A percentile compares a stretch with the other conserved stretches of the same genome.
Evolutionary conservation across 2,797 vertebrate species (phyloP).

Genomic region (Gymnothorax javanicus): DNA sequence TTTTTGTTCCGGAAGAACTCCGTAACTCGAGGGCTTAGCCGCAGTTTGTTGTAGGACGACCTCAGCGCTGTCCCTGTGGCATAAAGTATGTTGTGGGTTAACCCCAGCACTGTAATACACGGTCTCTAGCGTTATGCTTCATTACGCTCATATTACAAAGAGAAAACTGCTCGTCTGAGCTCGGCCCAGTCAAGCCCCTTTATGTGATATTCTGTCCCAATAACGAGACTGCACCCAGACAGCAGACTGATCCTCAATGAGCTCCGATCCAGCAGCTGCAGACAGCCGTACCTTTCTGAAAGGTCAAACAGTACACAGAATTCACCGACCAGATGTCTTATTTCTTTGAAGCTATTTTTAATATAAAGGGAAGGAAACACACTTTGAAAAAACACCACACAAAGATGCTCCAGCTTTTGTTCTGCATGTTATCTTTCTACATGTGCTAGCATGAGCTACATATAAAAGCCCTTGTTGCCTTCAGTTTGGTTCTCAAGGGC

Average conservation of each 20-base stretch:
- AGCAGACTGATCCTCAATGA: neutral
- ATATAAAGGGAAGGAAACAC: neutral
- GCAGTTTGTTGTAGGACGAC: too few relatives aligned
- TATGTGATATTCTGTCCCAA: neutral
- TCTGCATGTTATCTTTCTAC: neutral
- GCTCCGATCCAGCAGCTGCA: neutral
- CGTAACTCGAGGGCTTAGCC: neutral
- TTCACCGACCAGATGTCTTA: neutral
- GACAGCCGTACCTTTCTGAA: neutral
- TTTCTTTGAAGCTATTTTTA: neutral
- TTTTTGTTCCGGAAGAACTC: neutral
- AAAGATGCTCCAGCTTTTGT: neutral
- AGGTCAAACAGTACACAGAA: neutral
- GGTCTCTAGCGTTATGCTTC: neutral
- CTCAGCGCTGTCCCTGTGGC: too few relatives aligned
- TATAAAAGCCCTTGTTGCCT: neutral
- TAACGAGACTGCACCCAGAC: neutral
- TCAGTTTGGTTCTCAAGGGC: neutral
- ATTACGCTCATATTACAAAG: neutral
- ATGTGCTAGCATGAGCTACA: neutral
- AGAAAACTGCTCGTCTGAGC: neutral
- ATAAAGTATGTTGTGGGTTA: neutral
- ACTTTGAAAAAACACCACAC: neutral
- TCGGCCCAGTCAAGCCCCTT: neutral
- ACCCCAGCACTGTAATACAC: neutral